These are phyloP conservation scores for Pteropus rufus DNA, from an alignment of 2,797 vertebrate species.

Conservation along the genomic window DNA sequence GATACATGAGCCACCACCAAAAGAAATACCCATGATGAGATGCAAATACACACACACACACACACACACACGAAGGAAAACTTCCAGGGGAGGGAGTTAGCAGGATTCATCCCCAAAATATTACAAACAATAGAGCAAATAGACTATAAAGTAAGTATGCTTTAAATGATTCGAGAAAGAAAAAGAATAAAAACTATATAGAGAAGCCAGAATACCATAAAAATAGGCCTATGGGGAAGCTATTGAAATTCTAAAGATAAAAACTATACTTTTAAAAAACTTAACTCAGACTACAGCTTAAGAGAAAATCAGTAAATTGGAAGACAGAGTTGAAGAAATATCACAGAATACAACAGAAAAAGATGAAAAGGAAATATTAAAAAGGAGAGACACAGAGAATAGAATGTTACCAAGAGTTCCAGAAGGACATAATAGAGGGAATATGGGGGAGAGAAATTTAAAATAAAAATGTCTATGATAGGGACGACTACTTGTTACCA, in stretches of 20 bases:
- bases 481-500: background rate
- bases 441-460: background rate
- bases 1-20: background rate
- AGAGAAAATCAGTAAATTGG: background rate
- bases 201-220: background rate
- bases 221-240: background rate
- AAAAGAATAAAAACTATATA: conserved; percentile 24
- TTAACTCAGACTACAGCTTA: background rate
- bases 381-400: background rate
- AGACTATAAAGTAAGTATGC: background rate
- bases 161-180: background rate
- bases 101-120: background rate
- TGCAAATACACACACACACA: background rate
- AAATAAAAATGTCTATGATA: background rate
- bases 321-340: background rate
- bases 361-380: background rate
- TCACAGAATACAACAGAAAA: background rate
- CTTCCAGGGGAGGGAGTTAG: background rate
- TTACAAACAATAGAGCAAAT: background rate
- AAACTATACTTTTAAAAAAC: background rate
- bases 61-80: background rate
- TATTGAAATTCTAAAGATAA: background rate
- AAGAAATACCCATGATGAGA: background rate
- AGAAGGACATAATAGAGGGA: background rate
- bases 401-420: background rate